Percentiles rank a stretch among this genome's conserved stretches.
These are phyloP conservation scores for Enteromius radiatus DNA, from an alignment of 2,797 vertebrate genomes.

Conservation along the genomic window DNA sequence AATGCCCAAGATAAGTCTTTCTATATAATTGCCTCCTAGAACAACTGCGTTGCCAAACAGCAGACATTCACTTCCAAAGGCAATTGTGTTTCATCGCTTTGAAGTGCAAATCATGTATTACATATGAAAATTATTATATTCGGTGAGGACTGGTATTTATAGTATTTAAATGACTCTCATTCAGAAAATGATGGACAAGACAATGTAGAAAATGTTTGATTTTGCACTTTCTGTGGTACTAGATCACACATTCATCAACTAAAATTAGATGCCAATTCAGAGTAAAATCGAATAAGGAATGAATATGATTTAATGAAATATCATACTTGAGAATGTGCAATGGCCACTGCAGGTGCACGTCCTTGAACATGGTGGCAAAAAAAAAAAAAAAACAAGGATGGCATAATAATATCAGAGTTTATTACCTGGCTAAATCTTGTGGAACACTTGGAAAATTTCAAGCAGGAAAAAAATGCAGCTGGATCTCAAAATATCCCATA, in stretches of 20 bases:
- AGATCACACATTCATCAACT: not conserved
- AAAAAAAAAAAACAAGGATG: conserved; percentile 65
- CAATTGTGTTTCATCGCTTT: not conserved
- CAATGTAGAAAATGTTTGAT: not conserved
- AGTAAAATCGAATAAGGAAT: not conserved
- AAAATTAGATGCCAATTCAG: not conserved
- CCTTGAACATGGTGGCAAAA: conserved; percentile 15
- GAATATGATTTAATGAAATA: not conserved
- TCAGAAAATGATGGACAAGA: not conserved
- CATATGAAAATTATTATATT: not conserved
- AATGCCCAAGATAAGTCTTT: not conserved
- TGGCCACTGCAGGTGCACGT: not conserved
- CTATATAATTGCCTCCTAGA: not conserved
- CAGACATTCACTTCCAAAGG: not conserved
- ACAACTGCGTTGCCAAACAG: not conserved
- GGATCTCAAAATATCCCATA: conserved; percentile 8
- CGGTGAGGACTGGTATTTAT: too few relatives aligned
- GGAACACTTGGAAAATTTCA: conserved; percentile 17
- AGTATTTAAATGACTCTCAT: not conserved
- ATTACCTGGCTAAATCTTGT: conserved; percentile 66
- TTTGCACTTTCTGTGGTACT: not conserved
- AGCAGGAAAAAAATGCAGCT: not conserved
- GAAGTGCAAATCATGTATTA: not conserved
- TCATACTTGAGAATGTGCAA: not conserved
- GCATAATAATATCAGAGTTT: conserved; percentile 63